These are phyloP conservation scores for Furnarius figulus DNA, from an alignment of 2,113 vertebrate species.

Conservation along the genomic window DNA sequence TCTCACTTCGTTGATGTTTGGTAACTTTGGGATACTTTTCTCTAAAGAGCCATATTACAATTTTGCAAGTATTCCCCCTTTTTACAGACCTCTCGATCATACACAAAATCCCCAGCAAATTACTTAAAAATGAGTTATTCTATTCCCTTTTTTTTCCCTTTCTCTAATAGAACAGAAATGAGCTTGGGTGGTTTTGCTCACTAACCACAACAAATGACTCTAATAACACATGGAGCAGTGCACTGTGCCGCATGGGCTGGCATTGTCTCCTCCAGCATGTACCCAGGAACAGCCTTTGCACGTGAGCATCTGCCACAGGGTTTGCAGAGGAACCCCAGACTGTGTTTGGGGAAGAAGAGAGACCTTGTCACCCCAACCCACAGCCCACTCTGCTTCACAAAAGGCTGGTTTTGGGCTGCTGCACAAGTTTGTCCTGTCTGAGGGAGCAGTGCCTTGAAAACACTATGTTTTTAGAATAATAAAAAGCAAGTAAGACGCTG, in stretches of 20 bases:
- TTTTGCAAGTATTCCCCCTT: not conserved
- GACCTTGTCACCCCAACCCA: not conserved
- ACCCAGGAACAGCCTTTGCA: not conserved
- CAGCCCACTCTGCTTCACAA: not conserved
- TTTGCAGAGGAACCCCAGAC: not conserved
- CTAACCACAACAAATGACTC: not conserved
- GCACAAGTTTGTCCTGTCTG: not conserved
- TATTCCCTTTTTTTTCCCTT: not conserved
- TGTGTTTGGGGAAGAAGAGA: not conserved
- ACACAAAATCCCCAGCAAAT: not conserved
- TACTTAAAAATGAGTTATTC: not conserved
- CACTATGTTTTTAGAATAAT: rapidly evolving
- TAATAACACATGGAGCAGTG: rapidly evolving
- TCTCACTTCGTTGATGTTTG: not conserved
- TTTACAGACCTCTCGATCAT: not conserved
- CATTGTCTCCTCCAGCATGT: not conserved
- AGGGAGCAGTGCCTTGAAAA: not conserved
- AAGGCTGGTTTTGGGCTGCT: not conserved
- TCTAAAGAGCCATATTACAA: not conserved
- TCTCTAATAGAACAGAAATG: not conserved
- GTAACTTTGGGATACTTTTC: not conserved
- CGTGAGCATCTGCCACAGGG: not conserved
- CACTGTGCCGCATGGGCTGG: not conserved
- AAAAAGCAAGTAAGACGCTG: not conserved
- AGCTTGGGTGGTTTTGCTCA: not conserved